Percentiles rank a stretch among this genome's conserved stretches.
Conservation (phyloP, 2,888 invertebrate genomes). For the Leucophenga montana region DNA sequence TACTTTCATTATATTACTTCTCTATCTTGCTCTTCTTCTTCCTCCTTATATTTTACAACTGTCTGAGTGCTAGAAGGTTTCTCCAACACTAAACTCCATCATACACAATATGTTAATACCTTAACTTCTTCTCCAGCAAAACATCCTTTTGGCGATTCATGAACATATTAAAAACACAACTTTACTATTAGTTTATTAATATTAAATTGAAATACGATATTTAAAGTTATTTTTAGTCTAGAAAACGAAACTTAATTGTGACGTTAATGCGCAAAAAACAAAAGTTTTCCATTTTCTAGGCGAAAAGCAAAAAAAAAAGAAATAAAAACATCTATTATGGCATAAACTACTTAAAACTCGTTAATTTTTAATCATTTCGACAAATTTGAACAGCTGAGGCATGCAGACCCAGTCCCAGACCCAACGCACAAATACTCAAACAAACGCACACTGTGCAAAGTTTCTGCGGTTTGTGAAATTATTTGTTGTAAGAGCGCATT, state of each 20-base stretch:
- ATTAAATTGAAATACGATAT: constrained; percentile 39
- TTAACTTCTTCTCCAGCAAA: too few species aligned
- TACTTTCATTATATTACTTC: too few species aligned
- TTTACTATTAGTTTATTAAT: neutral
- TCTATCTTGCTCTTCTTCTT: too few species aligned
- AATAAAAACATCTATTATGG: neutral
- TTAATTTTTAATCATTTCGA: constrained; percentile 61
- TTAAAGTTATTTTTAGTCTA: constrained; percentile 12
- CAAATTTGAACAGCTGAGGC: constrained; percentile 51
- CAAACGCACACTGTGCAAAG: too few species aligned
- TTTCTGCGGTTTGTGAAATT: too few species aligned
- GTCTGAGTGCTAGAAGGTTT: too few species aligned
- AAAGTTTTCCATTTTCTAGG: neutral
- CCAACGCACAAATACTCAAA: constrained; percentile 24
- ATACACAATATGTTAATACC: too few species aligned
- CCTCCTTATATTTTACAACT: too few species aligned
- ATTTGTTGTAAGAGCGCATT: too few species aligned
- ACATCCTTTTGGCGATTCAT: neutral
- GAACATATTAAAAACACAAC: constrained; percentile 46
- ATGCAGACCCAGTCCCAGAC: neutral
- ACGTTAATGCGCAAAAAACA: too few species aligned
- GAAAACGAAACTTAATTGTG: neutral
- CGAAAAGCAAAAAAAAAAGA: neutral
- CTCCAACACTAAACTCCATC: too few species aligned
- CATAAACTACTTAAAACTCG: constrained; percentile 51